Base-by-base conservation (phyloP, 53 echinoderm and acorn worm genomes). In the Echinarachnius parma region DNA sequence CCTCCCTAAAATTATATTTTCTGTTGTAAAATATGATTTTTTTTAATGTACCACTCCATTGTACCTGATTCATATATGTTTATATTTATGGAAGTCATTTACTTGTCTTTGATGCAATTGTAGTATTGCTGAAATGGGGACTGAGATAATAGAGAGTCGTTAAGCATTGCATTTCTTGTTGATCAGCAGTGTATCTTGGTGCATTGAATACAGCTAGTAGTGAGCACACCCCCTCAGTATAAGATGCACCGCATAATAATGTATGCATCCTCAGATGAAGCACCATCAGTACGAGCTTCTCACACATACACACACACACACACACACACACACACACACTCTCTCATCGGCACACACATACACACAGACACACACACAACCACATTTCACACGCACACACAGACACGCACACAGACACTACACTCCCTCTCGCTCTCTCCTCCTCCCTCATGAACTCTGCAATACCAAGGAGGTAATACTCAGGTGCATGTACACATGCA, bases 301-400 rank as follows among this genome's bases (percentile, higher is more conserved):
- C 31, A 67, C 23, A 50, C 68, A 37, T 29, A 61, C 33, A 16
- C 58, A 29, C 39, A 68, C 52, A 68, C 52, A 68, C 53, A 22
- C 53, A 52, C 62, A 34, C 34, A 1, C 61, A 61, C 31, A 18
- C 52, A 3, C 53, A 19, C 64, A 26, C 64, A 27, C 11, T 20
- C 13, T 39, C 62, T 20, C 68, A 49, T 49, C 4, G 9, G 18
- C 18, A 49, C 50, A 13, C 50, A 9, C 50, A 49, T 13, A 14
- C 50, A 4, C 50, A 13, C 50, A 49, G 11, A 13, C 50, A 9
- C 11, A 49, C 50, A 68, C 14, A 34, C 32, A 68, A 39, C 18
- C 47, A 9, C 7, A 39, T 13, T 7, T 39, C 46, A 46, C 65
- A 29, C 28, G 48, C 31, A 13, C 28, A 26, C 24, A 57, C 57